A percentile compares a stretch with the other conserved stretches of the same genome.
Conservation (phyloP, 2,797 vertebrate species). For the Anabacerthia variegaticeps region DNA sequence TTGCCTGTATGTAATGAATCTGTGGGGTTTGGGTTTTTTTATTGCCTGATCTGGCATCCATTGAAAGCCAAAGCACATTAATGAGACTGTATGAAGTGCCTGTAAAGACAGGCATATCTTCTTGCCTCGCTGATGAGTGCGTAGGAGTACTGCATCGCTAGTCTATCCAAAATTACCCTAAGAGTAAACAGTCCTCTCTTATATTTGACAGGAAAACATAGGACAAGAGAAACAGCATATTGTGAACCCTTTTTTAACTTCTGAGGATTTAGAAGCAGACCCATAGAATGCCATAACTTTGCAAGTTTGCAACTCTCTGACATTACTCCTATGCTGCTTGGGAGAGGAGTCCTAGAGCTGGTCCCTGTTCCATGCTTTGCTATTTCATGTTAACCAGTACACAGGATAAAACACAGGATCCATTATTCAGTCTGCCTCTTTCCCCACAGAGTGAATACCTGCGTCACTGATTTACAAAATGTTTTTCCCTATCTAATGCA, state of each 20-base stretch:
- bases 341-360: not conserved
- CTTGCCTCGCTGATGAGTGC: not conserved
- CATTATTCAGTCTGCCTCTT: not conserved
- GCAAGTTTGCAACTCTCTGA: not conserved
- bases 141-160: not conserved
- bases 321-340: not conserved
- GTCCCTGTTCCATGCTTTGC: not conserved
- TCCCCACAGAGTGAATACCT: not conserved
- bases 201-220: not conserved
- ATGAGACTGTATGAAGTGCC: not conserved
- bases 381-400: not conserved
- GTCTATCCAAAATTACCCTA: not conserved
- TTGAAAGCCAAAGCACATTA: not conserved
- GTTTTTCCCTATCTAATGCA: fast-evolving
- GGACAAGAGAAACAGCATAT: not conserved
- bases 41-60: not conserved
- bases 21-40: not conserved
- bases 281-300: not conserved
- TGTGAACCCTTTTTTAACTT: not conserved
- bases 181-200: not conserved
- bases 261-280: not conserved
- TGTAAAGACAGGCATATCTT: not conserved
- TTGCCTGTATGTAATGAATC: not conserved
- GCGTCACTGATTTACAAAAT: not conserved
- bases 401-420: not conserved